Base-by-base conservation (phyloP, 2,888 invertebrate genomes). In the Artemia sp. region DNA sequence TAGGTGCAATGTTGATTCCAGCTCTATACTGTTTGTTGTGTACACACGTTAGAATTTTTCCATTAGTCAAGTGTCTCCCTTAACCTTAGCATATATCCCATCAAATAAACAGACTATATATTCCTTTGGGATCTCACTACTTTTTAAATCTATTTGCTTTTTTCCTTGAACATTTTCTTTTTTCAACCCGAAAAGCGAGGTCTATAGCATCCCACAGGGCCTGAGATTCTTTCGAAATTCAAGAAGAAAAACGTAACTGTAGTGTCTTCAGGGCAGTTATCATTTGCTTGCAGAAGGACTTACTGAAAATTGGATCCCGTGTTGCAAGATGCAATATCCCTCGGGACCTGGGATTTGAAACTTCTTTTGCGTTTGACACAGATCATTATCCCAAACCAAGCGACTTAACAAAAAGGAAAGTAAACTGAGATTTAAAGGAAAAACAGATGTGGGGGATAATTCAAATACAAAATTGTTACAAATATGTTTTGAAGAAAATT, bases 211-310 rank as follows among this genome's bases (percentile, higher is more conserved):
- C 38, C 38, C 38, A 38, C 38, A 38, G 38, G 38, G 38, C 38
- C 38, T 38, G 38, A 38, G 38, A 38, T 38, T 38, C 38, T 38
- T 38, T 38, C 3, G 4, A 38, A 38, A 38, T 38, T 38, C 38
- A 4, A 38, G 38, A 38, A 38, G 38, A 38, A 38, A 38, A 38
- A 38, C 4, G 38, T 38, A 38, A 38, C 24, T 58, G 8, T 58
- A 9, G 64, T 58, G 64, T 58, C 11, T 58, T 58, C 64, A n/a
- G 64, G 64, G 64, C 64, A 58, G 64, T 58, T 58, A 58, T 58
- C 64, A 24, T 58, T 58, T 24, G n/a, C 8, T 58, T n/a, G 14
- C 64, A 58, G 64, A n/a, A 58, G 24, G 64, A 58, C 64, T 58
- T 58, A 58, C 64, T 24, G 14, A 58, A 58, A 58, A 58, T 58